Evolutionary conservation across 2,113 vertebrate genomes (phyloP).

Genomic region (Gila orcuttii): DNA sequence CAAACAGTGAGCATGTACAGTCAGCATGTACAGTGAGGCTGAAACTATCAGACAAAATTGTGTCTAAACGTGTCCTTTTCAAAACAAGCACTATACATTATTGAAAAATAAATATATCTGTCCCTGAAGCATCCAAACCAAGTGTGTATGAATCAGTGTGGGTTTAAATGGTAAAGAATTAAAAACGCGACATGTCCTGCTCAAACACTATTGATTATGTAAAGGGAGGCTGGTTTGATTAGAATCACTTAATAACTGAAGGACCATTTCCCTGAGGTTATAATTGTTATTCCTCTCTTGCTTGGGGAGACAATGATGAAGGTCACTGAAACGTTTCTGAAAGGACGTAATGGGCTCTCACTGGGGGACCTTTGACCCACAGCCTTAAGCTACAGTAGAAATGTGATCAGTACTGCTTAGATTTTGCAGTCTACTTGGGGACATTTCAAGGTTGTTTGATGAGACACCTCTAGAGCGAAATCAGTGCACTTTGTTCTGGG

Average conservation of each 20-base stretch:
- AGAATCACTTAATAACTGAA: conserved; percentile 33
- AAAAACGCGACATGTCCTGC: background rate
- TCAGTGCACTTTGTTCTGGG: background rate
- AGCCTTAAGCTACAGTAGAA: conserved; percentile 57
- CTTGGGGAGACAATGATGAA: conserved; percentile 57
- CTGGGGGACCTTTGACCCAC: conserved; percentile 57
- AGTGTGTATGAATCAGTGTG: background rate
- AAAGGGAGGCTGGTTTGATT: conserved; percentile 36
- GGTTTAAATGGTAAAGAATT: background rate
- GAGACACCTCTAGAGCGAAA: conserved; percentile 22
- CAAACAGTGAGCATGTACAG: too few relatives aligned
- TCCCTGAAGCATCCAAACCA: background rate
- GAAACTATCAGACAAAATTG: background rate
- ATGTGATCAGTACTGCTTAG: conserved; percentile 36
- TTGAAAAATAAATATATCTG: background rate
- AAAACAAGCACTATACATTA: background rate
- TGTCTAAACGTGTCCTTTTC: background rate
- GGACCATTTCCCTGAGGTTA: conserved; percentile 17
- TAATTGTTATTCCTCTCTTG: conserved; percentile 57
- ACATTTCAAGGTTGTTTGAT: conserved; percentile 59
- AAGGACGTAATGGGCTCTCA: conserved; percentile 45
- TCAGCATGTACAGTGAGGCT: background rate
- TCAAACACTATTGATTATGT: conserved; percentile 40
- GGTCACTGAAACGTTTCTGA: conserved; percentile 55
- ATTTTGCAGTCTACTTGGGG: conserved; percentile 51